phyloP scores from a whole-genome alignment of 2,888 invertebrate species.

The Dysmachus trigonus region DNA sequence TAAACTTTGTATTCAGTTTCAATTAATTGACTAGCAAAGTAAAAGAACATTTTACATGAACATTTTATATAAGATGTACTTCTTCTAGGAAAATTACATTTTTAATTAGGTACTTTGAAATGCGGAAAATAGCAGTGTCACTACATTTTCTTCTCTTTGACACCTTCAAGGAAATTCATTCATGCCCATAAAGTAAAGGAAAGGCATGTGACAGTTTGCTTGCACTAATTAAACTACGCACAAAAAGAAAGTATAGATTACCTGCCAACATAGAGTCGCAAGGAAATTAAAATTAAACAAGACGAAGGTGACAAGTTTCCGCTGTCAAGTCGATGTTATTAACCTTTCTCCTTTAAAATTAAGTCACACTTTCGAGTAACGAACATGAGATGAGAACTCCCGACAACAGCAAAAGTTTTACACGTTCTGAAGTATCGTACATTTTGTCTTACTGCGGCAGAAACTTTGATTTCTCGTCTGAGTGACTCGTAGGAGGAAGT shows the following conservation, averaged over 20 bases:
- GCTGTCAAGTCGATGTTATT: not conserved
- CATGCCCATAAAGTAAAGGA: not conserved
- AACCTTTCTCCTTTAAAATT: not conserved
- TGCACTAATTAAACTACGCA: not conserved
- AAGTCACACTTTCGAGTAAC: not conserved
- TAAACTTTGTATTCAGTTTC: no score
- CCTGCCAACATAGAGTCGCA: not conserved
- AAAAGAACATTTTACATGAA: not conserved
- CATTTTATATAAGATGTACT: not conserved
- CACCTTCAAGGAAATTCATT: not conserved
- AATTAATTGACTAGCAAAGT: no score
- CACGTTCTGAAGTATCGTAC: not conserved
- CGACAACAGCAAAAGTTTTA: not conserved
- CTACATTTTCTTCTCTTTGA: not conserved
- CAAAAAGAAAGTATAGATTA: not conserved
- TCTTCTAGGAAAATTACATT: not conserved
- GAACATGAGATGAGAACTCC: not conserved
- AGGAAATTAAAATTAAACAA: not conserved
- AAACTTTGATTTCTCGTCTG: not conserved
- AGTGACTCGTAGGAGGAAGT: not conserved
- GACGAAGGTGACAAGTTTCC: not conserved
- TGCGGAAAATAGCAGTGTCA: not conserved
- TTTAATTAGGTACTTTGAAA: not conserved
- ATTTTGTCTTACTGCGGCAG: not conserved
- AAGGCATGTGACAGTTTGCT: not conserved